Base-by-base conservation (phyloP, 2,888 invertebrate species). In the Plemyria rubiginata region DNA sequence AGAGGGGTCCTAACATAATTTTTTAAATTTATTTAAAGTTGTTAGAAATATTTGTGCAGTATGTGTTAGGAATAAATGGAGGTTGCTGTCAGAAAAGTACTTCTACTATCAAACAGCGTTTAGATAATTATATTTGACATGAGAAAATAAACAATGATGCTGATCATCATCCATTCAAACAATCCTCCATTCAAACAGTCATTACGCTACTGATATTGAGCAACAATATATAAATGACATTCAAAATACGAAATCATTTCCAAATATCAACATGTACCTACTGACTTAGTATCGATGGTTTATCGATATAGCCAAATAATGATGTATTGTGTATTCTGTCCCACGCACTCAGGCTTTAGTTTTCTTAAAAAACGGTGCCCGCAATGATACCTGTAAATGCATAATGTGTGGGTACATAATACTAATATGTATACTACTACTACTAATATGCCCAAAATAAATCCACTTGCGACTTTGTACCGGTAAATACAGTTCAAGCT, bases 291-390 rank as follows among this genome's bases (percentile, higher is more conserved):
- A 60, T 60, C 43, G 60, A 60, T 64, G 52, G 55, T 49, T 58
- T 63, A 63, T 63, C 71, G 70, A 77, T 77, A 76, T 75, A 79
- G 82, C 52, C 57, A 63, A 63, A 67, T 58, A 90, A 91, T 81
- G 90, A 90, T 86, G 86, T 83, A 92, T 90, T 91, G 90, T 90
- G 75, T 69, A 68, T 70, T 60, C 66, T 86, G 84, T 92, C 92
- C 91, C 91, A 92, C 91, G 90, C 91, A 87, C 87, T 87, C 88
- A 54, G 6, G 8, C 29, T 43, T 43, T 32, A 13, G 15, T 12
- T 32, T 29, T 29, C 7, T 16, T 16, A 45, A 16, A 45, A 43
- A 16, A 43, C 41, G 32, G 9, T 6, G 2, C 2, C 29, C 43
- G 43, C 32, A 29, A 45, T 48, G 7, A 48, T 0, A 28, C 9